Conservation (phyloP, 2,797 vertebrate species). For the Ibycter americanus region DNA sequence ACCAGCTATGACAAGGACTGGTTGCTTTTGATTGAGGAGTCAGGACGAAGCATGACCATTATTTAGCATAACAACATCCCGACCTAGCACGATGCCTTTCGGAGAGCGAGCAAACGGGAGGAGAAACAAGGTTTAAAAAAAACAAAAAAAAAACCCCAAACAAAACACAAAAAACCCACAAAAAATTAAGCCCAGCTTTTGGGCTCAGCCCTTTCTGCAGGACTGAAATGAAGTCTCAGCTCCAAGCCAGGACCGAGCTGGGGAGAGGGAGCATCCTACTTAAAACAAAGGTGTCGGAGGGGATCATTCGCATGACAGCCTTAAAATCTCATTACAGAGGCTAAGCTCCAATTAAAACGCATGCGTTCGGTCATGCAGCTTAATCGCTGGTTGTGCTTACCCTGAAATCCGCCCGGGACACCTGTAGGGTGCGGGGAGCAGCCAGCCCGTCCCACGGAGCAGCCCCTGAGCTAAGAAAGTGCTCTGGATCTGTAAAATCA, state of each 20-base stretch:
- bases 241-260: accelerated
- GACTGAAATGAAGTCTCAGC: background rate
- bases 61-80: background rate
- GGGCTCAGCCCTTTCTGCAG: background rate
- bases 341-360: background rate
- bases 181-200: background rate
- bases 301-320: background rate
- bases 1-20: background rate
- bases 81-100: background rate
- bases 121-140: background rate
- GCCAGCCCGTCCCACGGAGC: slow-evolving; percentile 31
- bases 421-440: slow-evolving; percentile 1
- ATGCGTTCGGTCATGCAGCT: slow-evolving; percentile 18
- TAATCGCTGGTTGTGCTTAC: slow-evolving; percentile 32
- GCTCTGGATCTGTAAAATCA: background rate
- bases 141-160: background rate
- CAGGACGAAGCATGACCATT: background rate
- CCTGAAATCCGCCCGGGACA: slow-evolving; percentile 24
- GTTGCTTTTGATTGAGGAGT: background rate
- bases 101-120: background rate
- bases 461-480: slow-evolving; percentile 8
- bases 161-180: no score
- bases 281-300: slow-evolving; percentile 34
- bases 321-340: background rate
- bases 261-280: background rate